Evolutionary conservation across 2,888 invertebrate genomes (phyloP).

Genomic region (Coecobrya sp.): DNA sequence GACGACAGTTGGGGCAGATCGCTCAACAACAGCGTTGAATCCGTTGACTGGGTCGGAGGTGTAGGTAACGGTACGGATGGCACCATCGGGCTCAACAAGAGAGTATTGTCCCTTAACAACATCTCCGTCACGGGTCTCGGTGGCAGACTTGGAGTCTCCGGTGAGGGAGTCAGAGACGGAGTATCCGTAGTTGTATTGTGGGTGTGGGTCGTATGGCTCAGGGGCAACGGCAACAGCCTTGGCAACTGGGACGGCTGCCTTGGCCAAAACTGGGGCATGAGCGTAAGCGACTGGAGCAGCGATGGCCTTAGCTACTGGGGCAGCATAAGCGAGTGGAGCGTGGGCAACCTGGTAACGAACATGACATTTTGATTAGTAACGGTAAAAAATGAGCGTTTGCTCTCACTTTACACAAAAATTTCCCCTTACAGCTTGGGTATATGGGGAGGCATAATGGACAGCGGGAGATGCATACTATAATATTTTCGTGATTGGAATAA

Average conservation of each 20-base stretch:
- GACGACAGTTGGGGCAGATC: slow-evolving; percentile 47
- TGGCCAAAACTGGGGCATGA: slow-evolving; percentile 15
- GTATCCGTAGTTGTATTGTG: slow-evolving; percentile 84
- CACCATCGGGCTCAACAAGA: slow-evolving; percentile 84
- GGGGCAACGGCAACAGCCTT: slow-evolving; percentile 25
- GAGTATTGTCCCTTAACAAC: slow-evolving; percentile 80
- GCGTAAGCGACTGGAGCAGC: slow-evolving; percentile 21
- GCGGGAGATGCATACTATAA: not conserved
- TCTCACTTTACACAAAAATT: not conserved
- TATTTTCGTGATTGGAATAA: not conserved
- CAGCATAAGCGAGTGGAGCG: slow-evolving; percentile 57
- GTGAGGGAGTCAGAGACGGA: slow-evolving; percentile 69
- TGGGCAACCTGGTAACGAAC: not conserved
- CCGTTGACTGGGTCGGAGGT: slow-evolving; percentile 72
- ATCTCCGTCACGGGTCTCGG: not conserved
- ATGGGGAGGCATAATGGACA: slow-evolving; percentile 2
- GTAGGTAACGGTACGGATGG: slow-evolving; percentile 58
- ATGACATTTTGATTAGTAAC: not conserved
- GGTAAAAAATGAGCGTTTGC: not conserved
- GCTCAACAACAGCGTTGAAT: slow-evolving; percentile 71
- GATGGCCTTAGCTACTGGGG: slow-evolving; percentile 56
- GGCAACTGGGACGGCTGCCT: slow-evolving; percentile 64
- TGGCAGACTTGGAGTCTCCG: slow-evolving; percentile 9
- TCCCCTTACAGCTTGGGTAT: not conserved
- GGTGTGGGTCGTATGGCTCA: slow-evolving; percentile 74